Evolutionary conservation across 2,797 vertebrate species (phyloP), one percentile per base, ranked within the genome.

Genomic region (Parauchenoglanis punctatus): DNA sequence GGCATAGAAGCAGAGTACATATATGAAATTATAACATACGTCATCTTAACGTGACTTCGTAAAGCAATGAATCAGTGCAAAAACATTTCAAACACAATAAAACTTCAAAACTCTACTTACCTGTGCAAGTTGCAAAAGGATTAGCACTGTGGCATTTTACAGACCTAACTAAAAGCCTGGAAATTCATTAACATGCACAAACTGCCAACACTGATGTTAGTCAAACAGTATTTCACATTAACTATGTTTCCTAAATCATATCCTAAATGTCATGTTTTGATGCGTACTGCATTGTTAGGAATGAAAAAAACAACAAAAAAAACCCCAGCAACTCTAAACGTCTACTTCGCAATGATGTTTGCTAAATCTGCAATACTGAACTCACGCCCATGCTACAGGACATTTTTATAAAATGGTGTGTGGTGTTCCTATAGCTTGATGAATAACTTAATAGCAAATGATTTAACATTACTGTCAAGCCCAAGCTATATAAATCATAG

Each of bases 81-180:
- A 89, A 86, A 56, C 52, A 67, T 84, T 73, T 87, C 15, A 87
- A 63, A 91, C 90, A 76, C 83, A 83, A 84, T 85, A 49, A 73
- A 81, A 87, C 61, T 13, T 72, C 77, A 73, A 77, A 90, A 88
- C 81, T 59, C 17, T 44, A 84, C 67, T 82, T 87, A 87, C 40
- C 73, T 89, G 84, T 91, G 91, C 89, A 90, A 89, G 84, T 85
- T 89, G 86, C 88, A 89, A 89, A 88, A 87, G n/a, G 56, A 83
- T 86, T 87, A 89, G 73, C 81, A 89, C 81, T 63, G n/a, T 76
- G 63, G 86, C 35, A 72, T 81, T 78, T 52, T 67, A 70, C 72
- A 85, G 58, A 80, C 85, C 83, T 84, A 85, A 85, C 54, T 80
- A 87, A 80, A 68, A 40, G 81, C 81, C 72, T 72, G 70, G 81